Base-by-base conservation (phyloP, 2,113 vertebrate species). In the Potamarius usumacintae region DNA sequence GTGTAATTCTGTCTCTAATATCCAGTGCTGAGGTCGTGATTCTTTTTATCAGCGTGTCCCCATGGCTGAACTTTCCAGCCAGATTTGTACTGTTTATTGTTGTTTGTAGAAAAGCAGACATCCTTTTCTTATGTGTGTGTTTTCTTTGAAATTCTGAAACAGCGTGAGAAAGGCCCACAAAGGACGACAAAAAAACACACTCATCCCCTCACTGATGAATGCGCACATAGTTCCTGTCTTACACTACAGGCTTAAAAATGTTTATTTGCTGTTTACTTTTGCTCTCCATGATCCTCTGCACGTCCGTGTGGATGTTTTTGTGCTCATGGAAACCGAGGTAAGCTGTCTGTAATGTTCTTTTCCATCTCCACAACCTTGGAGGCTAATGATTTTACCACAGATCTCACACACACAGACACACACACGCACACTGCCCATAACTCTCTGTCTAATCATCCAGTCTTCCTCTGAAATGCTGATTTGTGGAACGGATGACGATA, bases 371-470 rank as follows among this genome's bases (percentile, higher is more conserved):
- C n/a, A 20, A 90, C 84, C 82, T 30, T 82, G 42, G 72, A 20
- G 82, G 71, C 62, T 90, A 88, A 90, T 85, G 87, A 85, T 17
- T 72, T 88, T 85, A 82, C 89, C 87, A 90, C 80, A 87, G 85
- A 58, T 27, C 50, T 10, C 57, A 25, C 57, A 22, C 55, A 12
- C 48, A n/a, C 74, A 71, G 30, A 71, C 27, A 55, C 25, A 79
- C 77, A 79, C n/a, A 57, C 77, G 58, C 53, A 80, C 77, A 58
- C 76, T 14, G 25, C 74, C 74, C 74, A 77, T 48, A 77, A 52
- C 74, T 52, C 52, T 53, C 10, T n/a, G 20, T 77, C 74, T n/a
- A 25, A 78, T 53, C 76, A 55, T 20, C 1, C 20, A 80, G 84
- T 22, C 57, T 48, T 60, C 25, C 57, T 82, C 74, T 48, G n/a